A percentile compares a stretch with the other conserved stretches of the same genome.
Conservation (phyloP, 2,888 invertebrate species). For the Chrysotoxum bicinctum region DNA sequence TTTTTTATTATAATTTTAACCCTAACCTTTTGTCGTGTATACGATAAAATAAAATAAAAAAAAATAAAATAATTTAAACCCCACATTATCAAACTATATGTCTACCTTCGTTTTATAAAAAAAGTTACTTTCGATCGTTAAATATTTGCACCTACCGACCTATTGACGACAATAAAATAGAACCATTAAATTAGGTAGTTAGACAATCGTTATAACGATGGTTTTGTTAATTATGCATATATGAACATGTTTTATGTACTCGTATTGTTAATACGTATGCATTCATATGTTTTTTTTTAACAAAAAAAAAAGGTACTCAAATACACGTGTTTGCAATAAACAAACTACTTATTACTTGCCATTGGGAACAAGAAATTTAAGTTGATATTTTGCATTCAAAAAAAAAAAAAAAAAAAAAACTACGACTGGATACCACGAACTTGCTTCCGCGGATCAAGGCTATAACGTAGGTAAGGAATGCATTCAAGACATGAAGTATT, state of each 20-base stretch:
- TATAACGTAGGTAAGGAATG: too few species aligned
- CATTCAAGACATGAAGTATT: too few species aligned
- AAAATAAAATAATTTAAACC: background rate
- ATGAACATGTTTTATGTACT: background rate
- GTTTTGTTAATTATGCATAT: background rate
- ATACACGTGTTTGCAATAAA: constrained; percentile 7
- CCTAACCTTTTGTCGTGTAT: background rate
- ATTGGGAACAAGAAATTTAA: background rate
- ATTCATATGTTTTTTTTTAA: too few species aligned
- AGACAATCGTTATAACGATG: background rate
- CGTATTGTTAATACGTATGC: background rate
- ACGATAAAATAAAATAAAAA: background rate
- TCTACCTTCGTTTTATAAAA: background rate
- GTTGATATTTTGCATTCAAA: background rate
- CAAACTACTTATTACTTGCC: background rate
- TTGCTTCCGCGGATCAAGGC: too few species aligned
- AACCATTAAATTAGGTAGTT: constrained; percentile 4
- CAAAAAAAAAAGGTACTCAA: background rate
- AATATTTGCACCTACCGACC: constrained; percentile 2
- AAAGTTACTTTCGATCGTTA: background rate
- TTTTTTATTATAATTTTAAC: background rate
- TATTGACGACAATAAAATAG: background rate
- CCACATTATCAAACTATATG: background rate
- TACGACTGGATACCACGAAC: too few species aligned
- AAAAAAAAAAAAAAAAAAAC: background rate